These are phyloP conservation scores for Aromia moschata DNA, from an alignment of 2,888 invertebrate genomes.

Conservation along the genomic window DNA sequence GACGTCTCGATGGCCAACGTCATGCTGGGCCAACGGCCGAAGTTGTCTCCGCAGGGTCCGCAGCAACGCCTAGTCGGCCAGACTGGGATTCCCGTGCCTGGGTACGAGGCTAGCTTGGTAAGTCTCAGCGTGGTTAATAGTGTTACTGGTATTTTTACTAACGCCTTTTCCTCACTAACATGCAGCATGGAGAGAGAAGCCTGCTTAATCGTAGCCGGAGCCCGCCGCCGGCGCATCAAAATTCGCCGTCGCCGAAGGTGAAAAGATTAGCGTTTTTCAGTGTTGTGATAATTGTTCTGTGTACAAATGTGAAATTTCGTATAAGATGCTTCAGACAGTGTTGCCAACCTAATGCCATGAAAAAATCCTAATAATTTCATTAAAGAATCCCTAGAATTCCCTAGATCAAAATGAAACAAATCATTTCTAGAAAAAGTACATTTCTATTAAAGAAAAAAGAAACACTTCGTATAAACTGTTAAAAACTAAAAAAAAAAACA, in stretches of 20 bases:
- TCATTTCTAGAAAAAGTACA: too few relatives aligned
- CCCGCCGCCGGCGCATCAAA: constrained; percentile 88
- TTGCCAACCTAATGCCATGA: too few relatives aligned
- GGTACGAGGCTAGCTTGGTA: constrained; percentile 77
- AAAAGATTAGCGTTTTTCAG: constrained; percentile 51
- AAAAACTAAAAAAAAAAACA: too few relatives aligned
- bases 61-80: constrained; percentile 67
- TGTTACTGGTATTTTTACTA: constrained; percentile 30
- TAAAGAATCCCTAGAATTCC: too few relatives aligned
- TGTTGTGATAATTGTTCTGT: too few relatives aligned
- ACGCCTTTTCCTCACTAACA: constrained; percentile 59
- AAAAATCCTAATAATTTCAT: too few relatives aligned
- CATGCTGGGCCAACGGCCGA: constrained; percentile 64
- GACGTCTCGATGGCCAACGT: constrained; percentile 67
- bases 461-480: too few relatives aligned
- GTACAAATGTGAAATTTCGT: too few relatives aligned
- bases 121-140: constrained; percentile 57
- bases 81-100: constrained; percentile 68
- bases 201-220: constrained; percentile 68
- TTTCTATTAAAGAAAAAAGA: too few relatives aligned
- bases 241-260: constrained; percentile 66
- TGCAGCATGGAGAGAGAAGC: constrained; percentile 67
- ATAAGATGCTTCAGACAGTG: too few relatives aligned
- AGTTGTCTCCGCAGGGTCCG: constrained; percentile 64
- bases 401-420: too few relatives aligned